phyloP scores from a whole-genome alignment of 2,797 vertebrate genomes.

The Tokudaia tokunoshimensis region DNA sequence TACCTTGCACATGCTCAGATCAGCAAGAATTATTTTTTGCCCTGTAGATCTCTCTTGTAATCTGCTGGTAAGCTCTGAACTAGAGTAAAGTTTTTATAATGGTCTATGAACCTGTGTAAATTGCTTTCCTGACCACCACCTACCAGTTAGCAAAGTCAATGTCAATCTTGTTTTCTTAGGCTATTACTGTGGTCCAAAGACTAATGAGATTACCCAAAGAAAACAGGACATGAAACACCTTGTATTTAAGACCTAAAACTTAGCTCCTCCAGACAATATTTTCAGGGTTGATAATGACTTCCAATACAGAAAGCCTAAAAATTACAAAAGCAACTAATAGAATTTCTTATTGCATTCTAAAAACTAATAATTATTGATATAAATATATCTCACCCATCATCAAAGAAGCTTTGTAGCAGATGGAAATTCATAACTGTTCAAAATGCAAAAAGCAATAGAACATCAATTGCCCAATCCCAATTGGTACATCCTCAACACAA shows the following conservation, averaged over 20 bases:
- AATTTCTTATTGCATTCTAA: not conserved
- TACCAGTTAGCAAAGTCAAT: not conserved
- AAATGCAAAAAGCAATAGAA: not conserved
- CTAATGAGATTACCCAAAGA: not conserved
- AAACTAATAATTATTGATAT: not conserved
- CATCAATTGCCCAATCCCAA: not conserved
- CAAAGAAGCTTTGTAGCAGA: not conserved
- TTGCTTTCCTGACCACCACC: not conserved
- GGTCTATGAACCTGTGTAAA: not conserved
- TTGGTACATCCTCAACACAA: not conserved
- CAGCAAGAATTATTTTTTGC: not conserved
- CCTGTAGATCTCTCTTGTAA: too few species aligned
- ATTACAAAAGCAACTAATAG: not conserved
- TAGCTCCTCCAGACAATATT: slow-evolving; percentile 16
- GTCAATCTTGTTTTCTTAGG: not conserved
- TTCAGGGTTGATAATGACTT: slow-evolving; percentile 33
- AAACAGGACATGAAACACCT: not conserved
- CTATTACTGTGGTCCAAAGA: not conserved
- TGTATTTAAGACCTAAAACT: not conserved
- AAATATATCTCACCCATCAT: not conserved
- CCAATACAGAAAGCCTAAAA: not conserved
- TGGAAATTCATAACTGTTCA: not conserved
- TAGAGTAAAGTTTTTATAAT: not conserved
- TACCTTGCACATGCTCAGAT: not conserved
- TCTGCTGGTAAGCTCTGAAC: not conserved